Evolutionary conservation across 2,113 vertebrate genomes (phyloP), one percentile per base, ranked within the genome.

Genomic region (Phylloscopus whistleri): DNA sequence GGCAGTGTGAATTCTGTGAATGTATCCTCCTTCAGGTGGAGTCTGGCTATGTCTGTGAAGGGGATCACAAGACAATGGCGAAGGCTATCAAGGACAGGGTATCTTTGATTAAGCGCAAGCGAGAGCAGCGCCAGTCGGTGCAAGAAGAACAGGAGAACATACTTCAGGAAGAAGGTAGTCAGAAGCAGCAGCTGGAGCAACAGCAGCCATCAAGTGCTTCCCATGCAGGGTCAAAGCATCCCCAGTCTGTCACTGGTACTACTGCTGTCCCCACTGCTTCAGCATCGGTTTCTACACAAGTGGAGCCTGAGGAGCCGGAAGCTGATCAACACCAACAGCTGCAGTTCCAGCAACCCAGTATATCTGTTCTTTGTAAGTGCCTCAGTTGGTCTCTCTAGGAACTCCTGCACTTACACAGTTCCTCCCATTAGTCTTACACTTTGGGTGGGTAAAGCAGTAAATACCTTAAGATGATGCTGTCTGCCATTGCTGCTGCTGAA

Each of bases 41-140:
- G 83, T 99, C 99, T 92, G 99, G 99, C 69, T 99, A 99, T 91
- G 99, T 99, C 87, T 99, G 99, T 82, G 99, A 99, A 96, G 99
- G 99, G 31, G 99, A 99, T 98, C 99, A 99, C 95, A 99, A 99
- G 98, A 99, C 99, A 39, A 99, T 99, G 99, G 99, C 99, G 67
- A 99, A 99, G 97, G 99, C 99, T 35, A 99, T 99, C 98, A 99
- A 99, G 97, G 99, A 99, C 95, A 98, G 99, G 6, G 99, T 99
- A n/a, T 99, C 99, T 64, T 95, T 99, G 98, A 99, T 99, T 96
- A 98, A 98, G 79, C 98, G 99, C 84, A 99, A 99, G 97, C 97
- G 99, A 84, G 99, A 99, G 67, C 99, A 99, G 97, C 98, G 99
- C n/a, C 98, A 99, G 86, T 97, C 99, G 92, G 99, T 99, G 48